A percentile compares a stretch with the other conserved stretches of the same genome.
Conservation (phyloP, 1,140 invertebrate genomes). For the Brachionus rotundiformis region DNA sequence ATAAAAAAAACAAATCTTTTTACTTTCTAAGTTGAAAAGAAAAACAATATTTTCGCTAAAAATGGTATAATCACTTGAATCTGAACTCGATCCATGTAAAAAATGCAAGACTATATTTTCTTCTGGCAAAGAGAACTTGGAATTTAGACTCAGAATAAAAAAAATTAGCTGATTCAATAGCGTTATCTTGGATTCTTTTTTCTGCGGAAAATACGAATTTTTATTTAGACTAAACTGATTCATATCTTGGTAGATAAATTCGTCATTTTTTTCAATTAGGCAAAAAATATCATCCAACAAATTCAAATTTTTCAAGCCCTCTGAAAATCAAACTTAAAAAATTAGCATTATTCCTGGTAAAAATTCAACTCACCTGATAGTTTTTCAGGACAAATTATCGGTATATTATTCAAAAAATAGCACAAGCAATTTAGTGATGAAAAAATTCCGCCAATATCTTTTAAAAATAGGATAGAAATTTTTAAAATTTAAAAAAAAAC, state of each 20-base stretch:
- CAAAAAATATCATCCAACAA: not conserved
- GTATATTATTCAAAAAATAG: not conserved
- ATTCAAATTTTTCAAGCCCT: not conserved
- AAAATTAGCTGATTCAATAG: not conserved
- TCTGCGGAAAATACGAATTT: not conserved
- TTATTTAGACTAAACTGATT: not conserved
- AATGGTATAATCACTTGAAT: not conserved
- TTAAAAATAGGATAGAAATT: not conserved
- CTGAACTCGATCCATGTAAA: not conserved
- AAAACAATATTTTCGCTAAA: conserved; percentile 29
- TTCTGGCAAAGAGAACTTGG: conserved; percentile 10
- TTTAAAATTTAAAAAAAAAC: too few species aligned
- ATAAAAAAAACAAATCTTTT: not conserved
- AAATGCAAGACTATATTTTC: conserved; percentile 16
- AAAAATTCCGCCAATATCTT: not conserved
- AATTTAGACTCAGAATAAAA: conserved; percentile 21
- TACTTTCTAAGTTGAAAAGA: conserved; percentile 36
- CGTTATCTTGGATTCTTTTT: not conserved
- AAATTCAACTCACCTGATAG: not conserved
- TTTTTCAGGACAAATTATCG: not conserved
- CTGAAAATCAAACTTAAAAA: not conserved
- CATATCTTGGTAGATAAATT: not conserved
- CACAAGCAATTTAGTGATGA: not conserved
- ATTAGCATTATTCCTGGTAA: not conserved
- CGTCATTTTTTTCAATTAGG: not conserved